Conservation (phyloP, 1,140 invertebrate genomes). For the Diachasma alloeum region DNA sequence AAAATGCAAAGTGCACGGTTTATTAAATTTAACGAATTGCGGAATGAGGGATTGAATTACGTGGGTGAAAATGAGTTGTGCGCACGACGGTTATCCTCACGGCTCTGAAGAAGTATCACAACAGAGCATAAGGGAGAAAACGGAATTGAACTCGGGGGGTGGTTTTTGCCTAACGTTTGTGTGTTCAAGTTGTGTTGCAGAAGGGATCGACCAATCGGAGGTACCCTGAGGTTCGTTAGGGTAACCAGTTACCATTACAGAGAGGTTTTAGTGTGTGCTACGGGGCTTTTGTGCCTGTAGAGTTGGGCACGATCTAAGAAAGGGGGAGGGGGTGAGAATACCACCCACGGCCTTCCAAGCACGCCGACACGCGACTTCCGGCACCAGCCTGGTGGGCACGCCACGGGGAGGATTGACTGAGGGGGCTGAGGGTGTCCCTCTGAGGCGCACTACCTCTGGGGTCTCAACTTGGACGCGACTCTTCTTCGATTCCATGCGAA, state of each 20-base stretch:
- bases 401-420: constrained; percentile 46
- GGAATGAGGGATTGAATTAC: too few species aligned
- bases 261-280: neutral
- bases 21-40: too few species aligned
- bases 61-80: constrained; percentile 24
- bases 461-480: neutral
- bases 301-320: constrained; percentile 26
- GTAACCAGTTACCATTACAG: constrained; percentile 46
- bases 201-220: constrained; percentile 58
- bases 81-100: constrained; percentile 49
- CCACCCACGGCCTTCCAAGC: neutral
- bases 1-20: too few species aligned
- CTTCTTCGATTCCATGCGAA: neutral
- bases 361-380: constrained; percentile 63
- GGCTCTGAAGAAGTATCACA: constrained; percentile 48
- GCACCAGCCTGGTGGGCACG: constrained; percentile 48
- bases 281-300: neutral
- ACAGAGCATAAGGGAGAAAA: constrained; percentile 28
- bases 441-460: neutral
- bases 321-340: constrained; percentile 22
- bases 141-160: constrained; percentile 29
- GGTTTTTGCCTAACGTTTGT: constrained; percentile 6
- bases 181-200: constrained; percentile 37
- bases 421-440: constrained; percentile 8
- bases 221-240: constrained; percentile 47